phyloP scores from a whole-genome alignment of 2,888 invertebrate species.

The Euplagia quadripunctaria region DNA sequence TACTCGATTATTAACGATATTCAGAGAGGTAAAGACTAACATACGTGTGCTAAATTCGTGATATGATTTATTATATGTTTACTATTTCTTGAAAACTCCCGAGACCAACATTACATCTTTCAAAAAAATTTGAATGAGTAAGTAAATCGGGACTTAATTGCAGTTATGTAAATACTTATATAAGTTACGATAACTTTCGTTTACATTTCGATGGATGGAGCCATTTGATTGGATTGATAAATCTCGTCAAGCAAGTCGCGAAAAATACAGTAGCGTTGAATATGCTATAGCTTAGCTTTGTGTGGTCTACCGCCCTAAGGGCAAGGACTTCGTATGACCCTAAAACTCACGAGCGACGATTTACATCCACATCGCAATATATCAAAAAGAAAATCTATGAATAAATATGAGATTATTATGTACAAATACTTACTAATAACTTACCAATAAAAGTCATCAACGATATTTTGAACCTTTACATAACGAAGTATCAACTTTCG shows the following conservation, averaged over 20 bases:
- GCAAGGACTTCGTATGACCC: slow-evolving; percentile 30
- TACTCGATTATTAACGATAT: background rate
- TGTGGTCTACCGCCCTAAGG: slow-evolving; percentile 17
- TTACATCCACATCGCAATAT: slow-evolving; percentile 29
- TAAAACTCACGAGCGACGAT: slow-evolving; percentile 27
- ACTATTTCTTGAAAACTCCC: no score
- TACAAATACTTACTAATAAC: slow-evolving; percentile 25
- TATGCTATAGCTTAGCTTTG: slow-evolving; percentile 1
- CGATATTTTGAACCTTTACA: slow-evolving; percentile 22
- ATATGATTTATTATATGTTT: no score
- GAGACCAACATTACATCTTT: no score
- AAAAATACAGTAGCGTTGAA: no score
- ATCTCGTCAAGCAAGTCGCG: no score
- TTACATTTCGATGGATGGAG: no score
- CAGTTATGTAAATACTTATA: no score
- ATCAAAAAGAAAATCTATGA: slow-evolving; percentile 44
- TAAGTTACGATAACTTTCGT: no score
- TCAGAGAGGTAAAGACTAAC: background rate
- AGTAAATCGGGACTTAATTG: no score
- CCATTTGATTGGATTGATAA: no score
- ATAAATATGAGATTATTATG: slow-evolving; percentile 44
- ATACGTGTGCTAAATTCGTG: no score
- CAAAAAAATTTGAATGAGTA: no score
- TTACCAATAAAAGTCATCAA: slow-evolving; percentile 36
- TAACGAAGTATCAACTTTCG: slow-evolving; percentile 22